Conservation (phyloP, 1,140 invertebrate genomes). For the Bombyx mandarina region DNA sequence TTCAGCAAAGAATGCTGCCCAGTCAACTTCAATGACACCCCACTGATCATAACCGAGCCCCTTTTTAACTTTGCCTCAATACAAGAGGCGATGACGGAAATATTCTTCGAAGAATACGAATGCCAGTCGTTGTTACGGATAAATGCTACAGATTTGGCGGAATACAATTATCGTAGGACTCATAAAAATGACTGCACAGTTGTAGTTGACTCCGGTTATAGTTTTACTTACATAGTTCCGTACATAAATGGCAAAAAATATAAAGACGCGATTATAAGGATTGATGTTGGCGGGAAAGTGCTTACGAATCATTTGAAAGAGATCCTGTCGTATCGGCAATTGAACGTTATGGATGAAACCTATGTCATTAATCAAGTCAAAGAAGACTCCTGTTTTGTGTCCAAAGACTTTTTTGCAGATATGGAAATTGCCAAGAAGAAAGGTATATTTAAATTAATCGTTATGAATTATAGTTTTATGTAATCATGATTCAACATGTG, state of each 20-base stretch:
- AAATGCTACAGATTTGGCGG: constrained; percentile 81
- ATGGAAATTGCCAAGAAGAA: constrained; percentile 83
- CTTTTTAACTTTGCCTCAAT: constrained; percentile 94
- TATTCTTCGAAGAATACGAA: constrained; percentile 98
- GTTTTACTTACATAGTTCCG: constrained; percentile 95
- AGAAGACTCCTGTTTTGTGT: constrained; percentile 97
- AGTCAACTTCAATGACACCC: constrained; percentile 81
- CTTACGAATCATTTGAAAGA: constrained; percentile 99
- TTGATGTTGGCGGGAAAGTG: constrained; percentile 97
- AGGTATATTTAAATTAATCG: constrained; percentile 27
- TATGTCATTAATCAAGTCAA: constrained; percentile 99
- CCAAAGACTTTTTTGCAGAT: constrained; percentile 87
- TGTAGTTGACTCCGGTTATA: constrained; percentile 94
- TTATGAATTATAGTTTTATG: too few species aligned
- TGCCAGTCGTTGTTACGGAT: constrained; percentile 87
- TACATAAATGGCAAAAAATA: constrained; percentile 92
- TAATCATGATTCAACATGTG: too few species aligned
- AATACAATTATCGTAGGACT: constrained; percentile 75
- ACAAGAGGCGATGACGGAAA: constrained; percentile 94
- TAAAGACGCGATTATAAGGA: constrained; percentile 82
- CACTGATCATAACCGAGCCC: constrained; percentile 94
- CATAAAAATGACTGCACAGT: constrained; percentile 81
- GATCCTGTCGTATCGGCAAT: constrained; percentile 95
- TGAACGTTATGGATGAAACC: constrained; percentile 99
- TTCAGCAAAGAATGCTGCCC: constrained; percentile 92